Percentiles rank a stretch among this genome's conserved stretches.
These are phyloP conservation scores for Ploceus nigricollis DNA, from an alignment of 2,113 vertebrate species.

Conservation along the genomic window DNA sequence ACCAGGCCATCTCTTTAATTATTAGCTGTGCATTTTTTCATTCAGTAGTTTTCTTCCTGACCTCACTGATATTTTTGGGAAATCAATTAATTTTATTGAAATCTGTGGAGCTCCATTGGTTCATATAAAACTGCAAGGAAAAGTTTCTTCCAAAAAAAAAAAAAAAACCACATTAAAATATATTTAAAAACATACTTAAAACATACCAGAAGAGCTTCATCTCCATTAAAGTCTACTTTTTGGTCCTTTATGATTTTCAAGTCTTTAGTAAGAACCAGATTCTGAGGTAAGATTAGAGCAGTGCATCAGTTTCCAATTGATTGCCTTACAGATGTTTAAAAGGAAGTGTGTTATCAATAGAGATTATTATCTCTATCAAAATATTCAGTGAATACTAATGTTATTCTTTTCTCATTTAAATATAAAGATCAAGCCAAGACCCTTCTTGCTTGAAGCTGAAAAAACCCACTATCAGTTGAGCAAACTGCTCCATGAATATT, in stretches of 20 bases:
- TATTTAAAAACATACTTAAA: neutral
- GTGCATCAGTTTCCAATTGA: conserved; percentile 39
- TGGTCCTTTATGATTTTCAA: neutral
- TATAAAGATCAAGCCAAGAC: conserved; percentile 41
- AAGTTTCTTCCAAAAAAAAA: neutral
- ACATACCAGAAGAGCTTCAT: neutral
- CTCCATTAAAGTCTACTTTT: neutral
- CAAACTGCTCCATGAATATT: neutral
- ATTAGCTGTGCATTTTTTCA: conserved; percentile 57
- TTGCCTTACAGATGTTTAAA: conserved; percentile 41
- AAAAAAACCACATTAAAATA: neutral
- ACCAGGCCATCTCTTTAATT: conserved; percentile 38
- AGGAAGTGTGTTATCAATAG: conserved; percentile 38
- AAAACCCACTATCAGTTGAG: neutral
- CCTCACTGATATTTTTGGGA: conserved; percentile 9
- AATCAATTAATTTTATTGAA: neutral
- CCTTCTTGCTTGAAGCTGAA: neutral
- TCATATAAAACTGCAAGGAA: neutral
- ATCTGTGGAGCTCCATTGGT: neutral
- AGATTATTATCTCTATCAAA: conserved; percentile 47
- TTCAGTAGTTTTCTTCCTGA: conserved; percentile 13
- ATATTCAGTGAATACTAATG: conserved; percentile 50
- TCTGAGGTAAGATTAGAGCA: conserved; percentile 22
- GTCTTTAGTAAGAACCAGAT: conserved; percentile 16
- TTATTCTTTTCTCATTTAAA: conserved; percentile 55